These are phyloP conservation scores for Leptopilina drosophilae DNA, from an alignment of 2,888 invertebrate species.

Conservation along the genomic window DNA sequence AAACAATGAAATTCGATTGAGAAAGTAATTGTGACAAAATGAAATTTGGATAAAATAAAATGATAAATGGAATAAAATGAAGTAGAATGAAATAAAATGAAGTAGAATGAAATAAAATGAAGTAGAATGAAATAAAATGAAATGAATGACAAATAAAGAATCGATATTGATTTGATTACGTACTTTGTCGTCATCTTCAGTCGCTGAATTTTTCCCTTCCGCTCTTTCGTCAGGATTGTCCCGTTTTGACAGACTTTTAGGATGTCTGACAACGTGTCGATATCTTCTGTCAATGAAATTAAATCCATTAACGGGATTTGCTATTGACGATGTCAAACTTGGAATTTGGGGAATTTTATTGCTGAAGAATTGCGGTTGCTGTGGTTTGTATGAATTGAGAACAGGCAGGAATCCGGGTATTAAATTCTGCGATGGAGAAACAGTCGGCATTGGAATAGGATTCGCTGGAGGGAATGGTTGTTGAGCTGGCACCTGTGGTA, in stretches of 20 bases:
- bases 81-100: too few relatives aligned
- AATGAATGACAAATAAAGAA: too few relatives aligned
- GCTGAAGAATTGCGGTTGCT: slow-evolving; percentile 60
- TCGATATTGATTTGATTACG: background rate
- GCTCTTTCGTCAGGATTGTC: slow-evolving; percentile 48
- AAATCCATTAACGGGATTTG: slow-evolving; percentile 51
- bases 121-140: too few relatives aligned
- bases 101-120: too few relatives aligned
- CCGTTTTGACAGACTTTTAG: slow-evolving; percentile 59
- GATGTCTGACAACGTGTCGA: slow-evolving; percentile 66
- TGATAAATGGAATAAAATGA: too few relatives aligned
- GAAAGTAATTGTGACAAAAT: too few relatives aligned
- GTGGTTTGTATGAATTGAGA: slow-evolving; percentile 44
- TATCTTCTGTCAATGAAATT: slow-evolving; percentile 66
- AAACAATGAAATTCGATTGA: too few relatives aligned
- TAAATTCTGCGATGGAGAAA: slow-evolving; percentile 47
- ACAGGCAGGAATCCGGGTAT: slow-evolving; percentile 49
- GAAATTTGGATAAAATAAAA: too few relatives aligned
- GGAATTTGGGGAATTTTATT: slow-evolving; percentile 57
- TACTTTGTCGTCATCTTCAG: background rate
- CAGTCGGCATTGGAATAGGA: slow-evolving; percentile 22
- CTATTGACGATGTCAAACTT: slow-evolving; percentile 49
- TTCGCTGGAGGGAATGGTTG: slow-evolving; percentile 66
- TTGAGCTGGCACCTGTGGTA: slow-evolving; percentile 59
- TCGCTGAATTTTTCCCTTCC: background rate